These are phyloP conservation scores for Pollenia labialis DNA, from an alignment of 2,888 invertebrate species.

Conservation along the genomic window DNA sequence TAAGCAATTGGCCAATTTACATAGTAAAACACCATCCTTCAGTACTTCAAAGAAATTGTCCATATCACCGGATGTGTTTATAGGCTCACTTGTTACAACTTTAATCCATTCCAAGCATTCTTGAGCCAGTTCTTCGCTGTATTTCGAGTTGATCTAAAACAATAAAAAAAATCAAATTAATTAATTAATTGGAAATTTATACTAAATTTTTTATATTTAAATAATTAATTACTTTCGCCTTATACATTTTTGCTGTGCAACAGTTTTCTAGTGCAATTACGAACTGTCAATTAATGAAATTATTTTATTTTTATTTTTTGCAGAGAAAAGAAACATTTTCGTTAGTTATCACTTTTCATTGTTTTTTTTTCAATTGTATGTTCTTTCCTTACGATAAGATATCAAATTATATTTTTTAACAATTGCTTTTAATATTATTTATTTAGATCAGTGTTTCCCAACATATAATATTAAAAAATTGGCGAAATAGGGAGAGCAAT, in stretches of 20 bases:
- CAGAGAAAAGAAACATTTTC: conserved; percentile 36
- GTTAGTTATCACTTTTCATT: conserved; percentile 47
- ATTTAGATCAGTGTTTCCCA: not conserved
- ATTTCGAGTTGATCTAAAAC: conserved; percentile 97
- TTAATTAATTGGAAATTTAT: not conserved
- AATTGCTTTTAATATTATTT: conserved; percentile 29
- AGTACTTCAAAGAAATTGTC: conserved; percentile 96
- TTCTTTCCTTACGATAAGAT: conserved; percentile 61
- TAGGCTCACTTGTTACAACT: conserved; percentile 92
- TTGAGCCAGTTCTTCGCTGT: conserved; percentile 96
- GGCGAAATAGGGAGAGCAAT: too few species aligned
- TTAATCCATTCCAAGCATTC: conserved; percentile 97
- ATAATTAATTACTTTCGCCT: conserved; percentile 64
- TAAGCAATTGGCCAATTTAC: conserved; percentile 94
- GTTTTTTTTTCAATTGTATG: conserved; percentile 18
- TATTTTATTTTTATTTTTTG: conserved; percentile 29
- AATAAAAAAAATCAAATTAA: conserved; percentile 78
- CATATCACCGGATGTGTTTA: conserved; percentile 94
- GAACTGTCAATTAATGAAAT: conserved; percentile 40
- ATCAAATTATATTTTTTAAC: conserved; percentile 45
- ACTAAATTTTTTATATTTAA: conserved; percentile 7
- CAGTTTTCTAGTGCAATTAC: conserved; percentile 29
- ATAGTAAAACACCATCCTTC: conserved; percentile 95
- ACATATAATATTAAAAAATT: too few species aligned
- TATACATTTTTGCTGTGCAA: conserved; percentile 67